Evolutionary conservation across 1,140 invertebrate genomes (phyloP), one percentile per base, ranked within the genome.

Genomic region (Halictus rubicundus): DNA sequence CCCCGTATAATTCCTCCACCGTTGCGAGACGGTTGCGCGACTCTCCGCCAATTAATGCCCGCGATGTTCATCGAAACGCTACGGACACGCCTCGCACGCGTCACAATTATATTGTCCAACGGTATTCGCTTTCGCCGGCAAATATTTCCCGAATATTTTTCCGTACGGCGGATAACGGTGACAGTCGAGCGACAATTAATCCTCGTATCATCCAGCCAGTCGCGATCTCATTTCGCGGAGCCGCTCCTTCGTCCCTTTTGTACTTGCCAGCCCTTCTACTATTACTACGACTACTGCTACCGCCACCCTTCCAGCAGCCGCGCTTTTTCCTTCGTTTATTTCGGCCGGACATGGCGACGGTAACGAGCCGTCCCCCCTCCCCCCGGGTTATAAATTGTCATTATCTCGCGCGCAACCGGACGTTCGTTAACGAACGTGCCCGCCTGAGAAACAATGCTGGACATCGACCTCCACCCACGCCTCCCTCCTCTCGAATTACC

Each of bases 351-450:
- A 14, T 32, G 7, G 19, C 12, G 16, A 57, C 37, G 60, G 68
- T 83, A 84, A 83, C 61, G 76, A 71, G 49, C 54, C 27, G 37
- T 10, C 21, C 5, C 19, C 2, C 49, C 42, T 0, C 7, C 7
- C 39, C 39, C 0, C 12, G 12, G 49, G 49, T 54, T 54, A 54
- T 54, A 54, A 54, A 54, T 54, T 54, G 49, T 54, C 21, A 54
- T 54, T 54, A 54, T 54, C 49, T 54, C 49, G 16, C 49, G 49
- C 49, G 49, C 6, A 54, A 16, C 49, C 49, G 49, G 49, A 16
- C 42, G 49, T 66, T 80, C 76, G 66, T 72, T 83, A 84, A 84
- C 81, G 81, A 83, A 80, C 37, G 57, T 57, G 21, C 54, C 9
- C n/a, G 54, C n/a, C 54, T 57, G 54, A 57, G 54, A 57, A 57